Percentiles rank a stretch among this genome's conserved stretches.
Evolutionary conservation across 2,888 invertebrate species (phyloP).

Genomic region (Lycia hirtaria): DNA sequence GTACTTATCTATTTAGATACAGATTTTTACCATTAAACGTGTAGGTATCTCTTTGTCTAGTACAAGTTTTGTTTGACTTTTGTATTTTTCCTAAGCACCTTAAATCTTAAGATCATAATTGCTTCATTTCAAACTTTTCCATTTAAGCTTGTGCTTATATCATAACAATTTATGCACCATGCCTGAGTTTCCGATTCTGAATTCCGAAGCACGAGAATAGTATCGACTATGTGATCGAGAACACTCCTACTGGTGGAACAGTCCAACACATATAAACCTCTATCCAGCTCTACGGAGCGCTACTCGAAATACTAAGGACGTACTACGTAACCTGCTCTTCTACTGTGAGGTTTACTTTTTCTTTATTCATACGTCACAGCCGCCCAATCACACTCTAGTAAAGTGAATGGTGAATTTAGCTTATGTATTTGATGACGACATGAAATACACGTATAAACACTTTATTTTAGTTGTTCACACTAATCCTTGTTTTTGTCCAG

Average conservation of each 20-base stretch:
- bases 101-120: not conserved
- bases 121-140: not conserved
- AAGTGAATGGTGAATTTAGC: too few species aligned
- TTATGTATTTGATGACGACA: too few species aligned
- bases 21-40: too few species aligned
- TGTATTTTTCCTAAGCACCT: not conserved
- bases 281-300: conserved; percentile 58
- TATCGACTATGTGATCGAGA: conserved; percentile 48
- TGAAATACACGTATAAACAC: too few species aligned
- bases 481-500: too few species aligned
- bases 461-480: too few species aligned
- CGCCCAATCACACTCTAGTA: too few species aligned
- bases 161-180: conserved; percentile 36
- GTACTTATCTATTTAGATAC: too few species aligned
- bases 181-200: too few species aligned
- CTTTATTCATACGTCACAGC: too few species aligned
- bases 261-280: conserved; percentile 71
- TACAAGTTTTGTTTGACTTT: not conserved
- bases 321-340: conserved; percentile 59
- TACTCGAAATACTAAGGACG: conserved; percentile 65
- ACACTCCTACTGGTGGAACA: conserved; percentile 63
- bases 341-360: not conserved
- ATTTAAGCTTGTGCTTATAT: conserved; percentile 1
- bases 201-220: conserved; percentile 34
- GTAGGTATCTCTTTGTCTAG: too few species aligned